Evolutionary conservation across 2,888 invertebrate species (phyloP).

Genomic region (Lasioglossum morio): DNA sequence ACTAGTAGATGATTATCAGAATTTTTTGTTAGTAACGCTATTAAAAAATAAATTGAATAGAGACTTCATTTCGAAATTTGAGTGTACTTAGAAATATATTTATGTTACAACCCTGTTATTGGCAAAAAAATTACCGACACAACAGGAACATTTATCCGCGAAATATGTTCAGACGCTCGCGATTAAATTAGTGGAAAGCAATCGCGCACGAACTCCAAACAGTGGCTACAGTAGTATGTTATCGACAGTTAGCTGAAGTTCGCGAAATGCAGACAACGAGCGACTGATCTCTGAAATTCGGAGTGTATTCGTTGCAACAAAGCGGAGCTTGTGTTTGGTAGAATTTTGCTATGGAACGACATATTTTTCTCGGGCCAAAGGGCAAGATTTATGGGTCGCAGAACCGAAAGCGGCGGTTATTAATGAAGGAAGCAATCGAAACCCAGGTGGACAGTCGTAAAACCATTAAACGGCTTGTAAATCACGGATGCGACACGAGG

Average conservation of each 20-base stretch:
- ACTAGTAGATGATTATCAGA: no score
- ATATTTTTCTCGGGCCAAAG: conserved; percentile 35
- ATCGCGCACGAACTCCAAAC: neutral
- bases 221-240: neutral
- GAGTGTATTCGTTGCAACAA: neutral
- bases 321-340: neutral
- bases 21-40: neutral
- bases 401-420: conserved; percentile 48
- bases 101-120: no score
- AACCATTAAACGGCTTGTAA: conserved; percentile 68
- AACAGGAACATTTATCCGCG: neutral
- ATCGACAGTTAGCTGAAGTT: neutral
- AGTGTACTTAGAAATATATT: neutral
- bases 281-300: neutral
- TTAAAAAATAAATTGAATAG: neutral
- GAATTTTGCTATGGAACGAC: neutral
- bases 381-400: conserved; percentile 45
- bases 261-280: neutral
- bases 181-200: neutral
- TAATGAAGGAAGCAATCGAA: conserved; percentile 67
- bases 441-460: conserved; percentile 67
- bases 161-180: neutral
- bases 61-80: neutral
- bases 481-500: conserved; percentile 61
- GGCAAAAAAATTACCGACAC: neutral